Conservation (phyloP, 1,140 invertebrate genomes). For the Nasonia longicornis region DNA sequence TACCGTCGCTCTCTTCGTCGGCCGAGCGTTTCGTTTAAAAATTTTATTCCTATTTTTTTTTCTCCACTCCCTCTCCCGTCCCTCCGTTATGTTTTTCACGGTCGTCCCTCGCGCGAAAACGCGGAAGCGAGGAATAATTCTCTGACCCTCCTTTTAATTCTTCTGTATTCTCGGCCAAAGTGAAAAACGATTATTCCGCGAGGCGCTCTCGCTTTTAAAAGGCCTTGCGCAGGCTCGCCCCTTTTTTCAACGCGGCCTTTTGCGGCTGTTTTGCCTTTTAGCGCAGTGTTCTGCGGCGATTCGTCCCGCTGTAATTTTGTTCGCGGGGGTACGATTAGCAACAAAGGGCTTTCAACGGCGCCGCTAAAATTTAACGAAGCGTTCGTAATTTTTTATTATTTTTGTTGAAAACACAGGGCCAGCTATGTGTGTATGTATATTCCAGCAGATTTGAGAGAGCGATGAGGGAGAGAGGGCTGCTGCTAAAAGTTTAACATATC, state of each 20-base stretch:
- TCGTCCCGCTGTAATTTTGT: background rate
- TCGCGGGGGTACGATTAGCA: background rate
- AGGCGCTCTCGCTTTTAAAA: background rate
- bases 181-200: constrained; percentile 19
- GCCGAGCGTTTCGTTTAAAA: constrained; percentile 25
- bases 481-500: constrained; percentile 32
- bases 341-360: background rate
- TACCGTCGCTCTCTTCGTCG: background rate
- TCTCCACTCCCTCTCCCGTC: background rate
- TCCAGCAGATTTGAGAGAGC: too few species aligned
- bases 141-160: constrained; percentile 24
- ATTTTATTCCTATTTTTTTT: constrained; percentile 14
- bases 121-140: constrained; percentile 21
- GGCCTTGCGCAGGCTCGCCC: background rate
- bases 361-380: background rate
- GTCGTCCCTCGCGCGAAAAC: background rate
- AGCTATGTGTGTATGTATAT: too few species aligned
- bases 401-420: too few species aligned
- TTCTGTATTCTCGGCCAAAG: constrained; percentile 21
- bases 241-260: background rate
- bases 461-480: too few species aligned
- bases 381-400: too few species aligned
- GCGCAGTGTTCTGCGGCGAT: background rate
- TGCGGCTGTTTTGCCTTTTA: background rate
- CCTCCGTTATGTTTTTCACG: constrained; percentile 23